These are phyloP conservation scores for Adela reaumurella DNA, from an alignment of 2,888 invertebrate genomes.

Conservation along the genomic window DNA sequence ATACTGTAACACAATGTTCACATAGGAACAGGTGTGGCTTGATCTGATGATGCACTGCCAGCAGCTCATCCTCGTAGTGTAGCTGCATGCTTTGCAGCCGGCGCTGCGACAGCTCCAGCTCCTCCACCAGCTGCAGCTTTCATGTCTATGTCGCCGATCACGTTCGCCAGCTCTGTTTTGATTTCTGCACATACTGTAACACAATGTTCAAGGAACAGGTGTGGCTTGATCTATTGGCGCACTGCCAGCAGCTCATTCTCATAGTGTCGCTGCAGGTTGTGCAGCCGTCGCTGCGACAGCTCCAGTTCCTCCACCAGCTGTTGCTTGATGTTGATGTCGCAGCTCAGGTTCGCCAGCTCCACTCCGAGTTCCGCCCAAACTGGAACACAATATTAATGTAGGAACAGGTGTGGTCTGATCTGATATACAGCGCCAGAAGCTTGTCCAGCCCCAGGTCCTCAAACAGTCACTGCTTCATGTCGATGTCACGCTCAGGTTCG, in stretches of 20 bases:
- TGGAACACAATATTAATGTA: too few relatives aligned
- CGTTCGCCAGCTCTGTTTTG: conserved; percentile 78
- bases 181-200: conserved; percentile 51
- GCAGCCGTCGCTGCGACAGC: conserved; percentile 79
- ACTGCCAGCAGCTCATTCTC: conserved; percentile 86
- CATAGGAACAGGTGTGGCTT: too few relatives aligned
- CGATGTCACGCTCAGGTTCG: conserved; percentile 88
- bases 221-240: conserved; percentile 79
- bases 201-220: too few relatives aligned
- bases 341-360: too few relatives aligned
- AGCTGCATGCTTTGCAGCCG: conserved; percentile 79
- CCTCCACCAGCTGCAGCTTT: conserved; percentile 93
- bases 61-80: conserved; percentile 90
- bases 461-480: conserved; percentile 90
- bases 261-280: conserved; percentile 84
- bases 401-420: too few relatives aligned
- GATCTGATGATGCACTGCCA: conserved; percentile 79
- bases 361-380: too few relatives aligned
- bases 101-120: conserved; percentile 85
- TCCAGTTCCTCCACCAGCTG: too few relatives aligned
- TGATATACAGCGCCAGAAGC: too few relatives aligned
- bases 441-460: too few relatives aligned
- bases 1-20: conserved; percentile 20
- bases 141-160: conserved; percentile 89
- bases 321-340: too few relatives aligned